phyloP scores from a whole-genome alignment of 1,140 invertebrate species.

The Fragariocoptes setiger region DNA sequence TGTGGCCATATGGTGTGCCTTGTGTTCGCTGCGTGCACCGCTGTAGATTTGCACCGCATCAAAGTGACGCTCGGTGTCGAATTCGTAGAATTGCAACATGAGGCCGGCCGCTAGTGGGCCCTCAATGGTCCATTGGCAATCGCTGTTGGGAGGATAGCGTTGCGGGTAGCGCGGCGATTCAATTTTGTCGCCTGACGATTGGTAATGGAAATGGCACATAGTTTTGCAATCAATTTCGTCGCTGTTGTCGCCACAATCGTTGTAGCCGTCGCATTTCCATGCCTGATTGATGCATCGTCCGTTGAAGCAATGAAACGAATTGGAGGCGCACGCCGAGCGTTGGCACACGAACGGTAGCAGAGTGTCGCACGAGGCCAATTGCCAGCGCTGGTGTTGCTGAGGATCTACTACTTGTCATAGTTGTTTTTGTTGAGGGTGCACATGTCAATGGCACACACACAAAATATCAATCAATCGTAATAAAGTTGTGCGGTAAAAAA shows the following conservation, averaged over 20 bases:
- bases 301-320: slow-evolving; percentile 71
- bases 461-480: no score
- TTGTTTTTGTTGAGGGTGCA: background rate
- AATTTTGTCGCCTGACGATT: slow-evolving; percentile 46
- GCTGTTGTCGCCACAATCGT: slow-evolving; percentile 64
- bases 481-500: no score
- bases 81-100: slow-evolving; percentile 69
- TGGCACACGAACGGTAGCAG: slow-evolving; percentile 75
- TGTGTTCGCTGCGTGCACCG: slow-evolving; percentile 71
- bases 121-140: slow-evolving; percentile 89
- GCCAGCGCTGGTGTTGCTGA: slow-evolving; percentile 37
- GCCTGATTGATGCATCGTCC: slow-evolving; percentile 54
- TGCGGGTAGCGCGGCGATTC: slow-evolving; percentile 76
- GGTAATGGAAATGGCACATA: slow-evolving; percentile 57
- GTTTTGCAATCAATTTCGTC: slow-evolving; percentile 59
- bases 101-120: slow-evolving; percentile 79
- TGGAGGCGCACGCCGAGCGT: slow-evolving; percentile 54
- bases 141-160: slow-evolving; percentile 52
- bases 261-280: slow-evolving; percentile 62
- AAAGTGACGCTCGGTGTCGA: slow-evolving; percentile 80
- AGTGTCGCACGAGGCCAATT: slow-evolving; percentile 64
- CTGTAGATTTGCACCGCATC: slow-evolving; percentile 81
- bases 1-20: slow-evolving; percentile 57
- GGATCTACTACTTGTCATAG: no score
- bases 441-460: background rate